Evolutionary conservation across 2,888 invertebrate genomes (phyloP), one percentile per base, ranked within the genome.

Genomic region (Macrosoma leucophasiata): DNA sequence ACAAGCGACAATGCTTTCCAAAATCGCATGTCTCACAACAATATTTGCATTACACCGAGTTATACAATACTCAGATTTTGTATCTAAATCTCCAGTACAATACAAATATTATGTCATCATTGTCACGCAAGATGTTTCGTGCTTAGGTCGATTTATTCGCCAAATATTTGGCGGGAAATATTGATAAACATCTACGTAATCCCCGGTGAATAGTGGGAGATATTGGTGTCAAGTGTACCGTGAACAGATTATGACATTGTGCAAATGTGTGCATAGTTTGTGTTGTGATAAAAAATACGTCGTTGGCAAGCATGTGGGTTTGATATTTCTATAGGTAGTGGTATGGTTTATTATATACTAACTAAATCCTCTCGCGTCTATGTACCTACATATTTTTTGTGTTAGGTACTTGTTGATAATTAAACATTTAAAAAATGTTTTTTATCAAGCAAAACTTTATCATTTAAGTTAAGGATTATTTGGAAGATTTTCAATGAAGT

Each of bases 191-290:
- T 79, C 60, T 57, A 49, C 49, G 61, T 79, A 79, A 81, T 81
- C 78, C 76, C 44, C 33, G 54, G 50, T 70, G 62, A 74, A 76
- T 65, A 59, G 50, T 33, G 32, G 36, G 36, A 36, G 52, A 49
- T 65, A 76, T 79, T 79, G 72, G 71, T 66, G 74, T 79, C 79
- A 84, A 84, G 84, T 82, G 82, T 77, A 74, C 48, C 84, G 77
- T 82, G 77, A 71, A 62, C 40, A 64, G 81, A 77, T 82, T 79
- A 82, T 51, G 50, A 64, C 54, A 59, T 81, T 81, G 79, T 77
- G 73, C 75, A 79, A 79, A 74, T 39, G 29, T 7, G 29, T 34
- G 27, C 29, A 37, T 21, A 13, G 10, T 22, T 30, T 30, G 13
- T 17, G 14, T 20, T 25, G 13, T 4, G 13, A 13, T 24, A 28